Conservation (phyloP, 2,888 invertebrate genomes). For the Dryadula phaetusa region DNA sequence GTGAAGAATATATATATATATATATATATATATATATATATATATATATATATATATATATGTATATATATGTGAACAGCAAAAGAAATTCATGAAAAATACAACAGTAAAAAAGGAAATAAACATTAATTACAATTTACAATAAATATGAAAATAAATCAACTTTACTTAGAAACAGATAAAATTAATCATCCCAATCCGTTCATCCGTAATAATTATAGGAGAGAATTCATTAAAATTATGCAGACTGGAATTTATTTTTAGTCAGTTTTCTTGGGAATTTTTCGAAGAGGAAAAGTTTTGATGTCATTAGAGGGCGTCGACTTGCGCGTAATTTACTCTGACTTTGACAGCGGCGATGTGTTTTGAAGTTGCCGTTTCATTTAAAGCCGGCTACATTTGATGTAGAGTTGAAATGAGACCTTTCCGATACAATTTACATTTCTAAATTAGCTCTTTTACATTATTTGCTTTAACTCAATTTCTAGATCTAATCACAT, state of each 20-base stretch:
- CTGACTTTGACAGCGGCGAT: conserved; percentile 2
- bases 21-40: too few species aligned
- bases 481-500: too few species aligned
- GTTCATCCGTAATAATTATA: conserved; percentile 14
- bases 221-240: conserved; percentile 21
- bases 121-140: not conserved
- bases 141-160: not conserved
- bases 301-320: conserved; percentile 24
- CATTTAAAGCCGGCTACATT: not conserved
- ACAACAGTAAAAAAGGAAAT: not conserved
- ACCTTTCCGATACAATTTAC: not conserved
- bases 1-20: too few species aligned
- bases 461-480: too few species aligned
- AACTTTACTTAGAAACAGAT: conserved; percentile 3
- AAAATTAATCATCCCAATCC: not conserved
- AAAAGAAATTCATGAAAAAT: too few species aligned
- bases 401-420: not conserved
- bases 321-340: conserved; percentile 29
- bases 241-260: not conserved
- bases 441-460: not conserved
- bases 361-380: not conserved
- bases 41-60: too few species aligned
- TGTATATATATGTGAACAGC: too few species aligned
- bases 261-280: conserved; percentile 3
- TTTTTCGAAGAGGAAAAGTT: conserved; percentile 21